Evolutionary conservation across 2,113 vertebrate genomes (phyloP).

Genomic region (Sminthopsis crassicaudata): DNA sequence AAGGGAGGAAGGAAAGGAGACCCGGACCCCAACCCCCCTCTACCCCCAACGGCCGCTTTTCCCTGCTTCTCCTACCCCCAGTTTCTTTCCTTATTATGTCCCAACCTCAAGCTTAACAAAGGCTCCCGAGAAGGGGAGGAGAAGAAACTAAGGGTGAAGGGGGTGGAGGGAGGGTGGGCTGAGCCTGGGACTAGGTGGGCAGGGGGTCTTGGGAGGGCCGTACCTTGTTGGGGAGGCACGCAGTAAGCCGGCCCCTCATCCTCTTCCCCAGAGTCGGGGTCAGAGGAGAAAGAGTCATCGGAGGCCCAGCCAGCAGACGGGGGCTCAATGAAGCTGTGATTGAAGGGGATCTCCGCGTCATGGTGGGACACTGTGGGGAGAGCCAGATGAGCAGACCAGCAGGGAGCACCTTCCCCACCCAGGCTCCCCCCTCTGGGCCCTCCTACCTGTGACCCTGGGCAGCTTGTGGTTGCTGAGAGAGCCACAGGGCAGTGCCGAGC

Average conservation of each 20-base stretch:
- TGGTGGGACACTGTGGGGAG: conserved; percentile 92
- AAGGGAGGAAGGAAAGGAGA: background rate
- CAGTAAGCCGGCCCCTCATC: conserved; percentile 91
- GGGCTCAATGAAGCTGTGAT: conserved; percentile 97
- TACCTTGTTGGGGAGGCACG: conserved; percentile 93
- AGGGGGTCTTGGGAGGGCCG: accelerated
- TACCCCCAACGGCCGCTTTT: background rate
- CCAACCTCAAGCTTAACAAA: background rate
- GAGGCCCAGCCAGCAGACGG: conserved; percentile 93
- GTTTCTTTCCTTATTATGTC: background rate
- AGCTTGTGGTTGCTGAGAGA: conserved; percentile 89
- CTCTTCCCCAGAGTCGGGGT: conserved; percentile 89
- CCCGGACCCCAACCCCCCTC: background rate
- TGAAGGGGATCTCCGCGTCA: conserved; percentile 94
- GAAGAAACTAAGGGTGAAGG: background rate
- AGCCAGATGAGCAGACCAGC: background rate
- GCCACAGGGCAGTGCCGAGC: conserved; percentile 89
- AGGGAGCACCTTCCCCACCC: background rate
- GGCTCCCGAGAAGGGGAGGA: too few relatives aligned
- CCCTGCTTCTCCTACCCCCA: background rate
- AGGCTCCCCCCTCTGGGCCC: background rate
- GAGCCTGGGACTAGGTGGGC: background rate
- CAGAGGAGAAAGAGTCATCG: conserved; percentile 92
- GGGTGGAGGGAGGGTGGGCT: background rate
- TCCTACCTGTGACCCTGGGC: conserved; percentile 94